Conservation (phyloP, 2,113 vertebrate species). For the Kryptolebias marmoratus region DNA sequence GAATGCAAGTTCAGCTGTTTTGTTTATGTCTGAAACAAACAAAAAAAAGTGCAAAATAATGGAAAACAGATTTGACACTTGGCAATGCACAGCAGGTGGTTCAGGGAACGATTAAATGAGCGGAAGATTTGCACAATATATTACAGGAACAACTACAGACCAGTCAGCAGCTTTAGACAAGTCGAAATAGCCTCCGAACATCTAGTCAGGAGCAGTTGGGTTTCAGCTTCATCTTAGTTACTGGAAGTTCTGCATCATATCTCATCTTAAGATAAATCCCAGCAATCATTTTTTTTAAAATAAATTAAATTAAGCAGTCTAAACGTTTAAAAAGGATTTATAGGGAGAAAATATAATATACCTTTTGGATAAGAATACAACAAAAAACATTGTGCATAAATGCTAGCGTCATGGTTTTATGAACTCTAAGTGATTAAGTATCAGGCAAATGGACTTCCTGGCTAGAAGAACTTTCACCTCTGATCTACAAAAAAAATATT, state of each 20-base stretch:
- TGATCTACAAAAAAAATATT: too few species aligned
- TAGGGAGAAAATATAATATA: not conserved
- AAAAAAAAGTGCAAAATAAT: conserved; percentile 26
- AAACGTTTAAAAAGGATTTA: too few species aligned
- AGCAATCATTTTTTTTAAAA: not conserved
- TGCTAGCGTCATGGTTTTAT: too few species aligned
- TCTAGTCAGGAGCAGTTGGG: not conserved
- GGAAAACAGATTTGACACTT: conserved; percentile 15
- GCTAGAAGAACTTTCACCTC: too few species aligned
- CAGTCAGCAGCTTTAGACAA: not conserved
- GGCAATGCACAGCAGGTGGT: conserved; percentile 29
- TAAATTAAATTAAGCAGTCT: not conserved
- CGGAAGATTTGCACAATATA: not conserved
- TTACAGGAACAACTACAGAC: not conserved
- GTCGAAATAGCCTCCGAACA: not conserved
- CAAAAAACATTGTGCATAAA: too few species aligned
- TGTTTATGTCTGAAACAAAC: not conserved
- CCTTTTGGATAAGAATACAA: too few species aligned
- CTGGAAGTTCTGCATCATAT: not conserved
- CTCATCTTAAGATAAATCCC: not conserved
- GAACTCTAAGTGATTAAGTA: too few species aligned
- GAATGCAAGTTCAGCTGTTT: not conserved
- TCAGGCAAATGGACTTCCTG: too few species aligned
- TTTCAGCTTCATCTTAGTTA: not conserved
- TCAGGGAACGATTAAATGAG: not conserved